phyloP scores from a whole-genome alignment of 1,140 invertebrate genomes.

The Eufriesea mexicana region DNA sequence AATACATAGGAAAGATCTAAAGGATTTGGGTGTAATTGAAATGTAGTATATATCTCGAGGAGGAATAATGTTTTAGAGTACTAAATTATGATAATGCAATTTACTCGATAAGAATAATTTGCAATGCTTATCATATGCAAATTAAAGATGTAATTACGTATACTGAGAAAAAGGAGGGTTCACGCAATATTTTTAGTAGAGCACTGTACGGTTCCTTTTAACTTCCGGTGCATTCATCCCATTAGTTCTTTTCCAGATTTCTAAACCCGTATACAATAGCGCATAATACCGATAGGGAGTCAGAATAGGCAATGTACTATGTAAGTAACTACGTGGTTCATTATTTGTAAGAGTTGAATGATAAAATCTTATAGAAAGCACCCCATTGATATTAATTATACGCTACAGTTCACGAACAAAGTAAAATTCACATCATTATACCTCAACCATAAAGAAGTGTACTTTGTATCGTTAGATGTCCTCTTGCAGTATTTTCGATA shows the following conservation, averaged over 20 bases:
- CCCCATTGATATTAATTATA: slow-evolving; percentile 8
- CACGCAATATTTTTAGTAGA: background rate
- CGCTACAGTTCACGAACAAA: no score
- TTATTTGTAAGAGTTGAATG: slow-evolving; percentile 7
- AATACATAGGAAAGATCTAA: no score
- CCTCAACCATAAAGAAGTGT: background rate
- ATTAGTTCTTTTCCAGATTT: background rate
- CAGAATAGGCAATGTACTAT: background rate
- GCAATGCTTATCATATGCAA: background rate
- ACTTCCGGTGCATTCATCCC: background rate
- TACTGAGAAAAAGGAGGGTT: background rate
- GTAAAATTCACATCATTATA: slow-evolving; percentile 7
- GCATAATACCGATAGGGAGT: background rate
- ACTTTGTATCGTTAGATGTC: background rate
- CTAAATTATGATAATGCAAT: no score
- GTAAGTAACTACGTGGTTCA: background rate
- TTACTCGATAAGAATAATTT: background rate
- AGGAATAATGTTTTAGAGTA: no score
- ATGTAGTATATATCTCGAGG: no score
- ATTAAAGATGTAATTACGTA: background rate
- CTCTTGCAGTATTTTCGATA: background rate
- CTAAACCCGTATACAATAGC: slow-evolving; percentile 9
- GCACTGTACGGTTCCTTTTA: background rate
- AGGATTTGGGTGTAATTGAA: no score
- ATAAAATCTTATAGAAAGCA: slow-evolving; percentile 16